phyloP scores from a whole-genome alignment of 2,797 vertebrate genomes.

The Cheirogaleus major region DNA sequence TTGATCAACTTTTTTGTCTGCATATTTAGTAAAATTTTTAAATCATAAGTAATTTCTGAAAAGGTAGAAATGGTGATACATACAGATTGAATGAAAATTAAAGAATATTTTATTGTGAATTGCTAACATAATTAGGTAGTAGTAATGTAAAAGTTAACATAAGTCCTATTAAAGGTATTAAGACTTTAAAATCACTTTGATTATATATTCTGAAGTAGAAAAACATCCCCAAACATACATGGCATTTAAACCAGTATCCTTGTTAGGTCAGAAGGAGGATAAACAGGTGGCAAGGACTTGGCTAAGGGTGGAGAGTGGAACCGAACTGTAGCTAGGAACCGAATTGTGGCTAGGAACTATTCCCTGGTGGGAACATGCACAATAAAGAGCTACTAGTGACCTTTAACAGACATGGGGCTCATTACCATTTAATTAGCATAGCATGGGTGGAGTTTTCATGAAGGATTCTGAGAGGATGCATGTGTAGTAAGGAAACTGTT shows the following conservation, averaged over 20 bases:
- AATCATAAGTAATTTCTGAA: not conserved
- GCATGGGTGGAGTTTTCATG: too few species aligned
- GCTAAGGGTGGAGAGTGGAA: too few species aligned
- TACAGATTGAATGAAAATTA: not conserved
- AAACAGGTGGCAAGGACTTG: too few species aligned
- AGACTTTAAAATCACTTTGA: not conserved
- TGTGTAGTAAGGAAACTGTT: too few species aligned
- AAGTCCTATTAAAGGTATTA: not conserved
- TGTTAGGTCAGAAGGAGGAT: too few species aligned
- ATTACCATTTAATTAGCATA: too few species aligned
- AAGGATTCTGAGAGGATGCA: too few species aligned
- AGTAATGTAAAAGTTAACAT: not conserved
- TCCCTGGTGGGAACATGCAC: too few species aligned
- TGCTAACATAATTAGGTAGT: not conserved
- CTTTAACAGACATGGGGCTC: too few species aligned
- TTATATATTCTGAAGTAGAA: not conserved
- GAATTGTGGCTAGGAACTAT: too few species aligned
- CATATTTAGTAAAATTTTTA: not conserved
- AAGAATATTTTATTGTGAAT: not conserved
- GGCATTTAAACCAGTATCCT: not conserved
- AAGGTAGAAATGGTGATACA: not conserved
- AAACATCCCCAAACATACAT: not conserved
- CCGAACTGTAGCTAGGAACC: too few species aligned
- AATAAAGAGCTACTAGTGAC: too few species aligned
- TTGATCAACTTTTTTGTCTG: not conserved